Percentiles rank a stretch among this genome's conserved stretches.
Conservation (phyloP, 2,888 invertebrate genomes). For the Mesoligia furuncula region DNA sequence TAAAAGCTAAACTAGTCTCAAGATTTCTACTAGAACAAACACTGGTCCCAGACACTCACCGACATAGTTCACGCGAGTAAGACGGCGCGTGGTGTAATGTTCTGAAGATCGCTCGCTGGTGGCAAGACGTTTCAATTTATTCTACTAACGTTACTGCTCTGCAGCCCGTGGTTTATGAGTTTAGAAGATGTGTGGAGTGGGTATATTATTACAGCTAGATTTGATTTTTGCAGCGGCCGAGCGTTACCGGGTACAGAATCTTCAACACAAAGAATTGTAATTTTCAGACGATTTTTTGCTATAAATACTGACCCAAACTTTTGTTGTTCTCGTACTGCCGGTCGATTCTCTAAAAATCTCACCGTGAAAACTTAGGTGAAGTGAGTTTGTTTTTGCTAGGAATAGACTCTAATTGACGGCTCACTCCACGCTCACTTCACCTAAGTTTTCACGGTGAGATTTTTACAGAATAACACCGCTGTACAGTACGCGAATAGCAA, state of each 20-base stretch:
- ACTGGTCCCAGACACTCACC: not conserved
- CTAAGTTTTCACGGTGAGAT: too few relatives aligned
- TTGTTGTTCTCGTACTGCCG: too few relatives aligned
- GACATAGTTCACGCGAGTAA: slow-evolving; percentile 24
- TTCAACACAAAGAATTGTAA: not conserved
- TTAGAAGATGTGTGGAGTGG: slow-evolving; percentile 22
- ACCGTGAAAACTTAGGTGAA: too few relatives aligned
- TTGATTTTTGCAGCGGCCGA: not conserved
- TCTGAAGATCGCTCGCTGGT: slow-evolving; percentile 42
- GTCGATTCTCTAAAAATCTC: too few relatives aligned
- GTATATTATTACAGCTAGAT: not conserved
- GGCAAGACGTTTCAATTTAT: slow-evolving; percentile 64
- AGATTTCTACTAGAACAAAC: slow-evolving; percentile 28
- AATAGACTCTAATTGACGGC: too few relatives aligned
- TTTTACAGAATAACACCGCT: too few relatives aligned
- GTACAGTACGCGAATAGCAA: too few relatives aligned
- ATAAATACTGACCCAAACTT: not conserved
- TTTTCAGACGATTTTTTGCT: not conserved
- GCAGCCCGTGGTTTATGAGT: not conserved
- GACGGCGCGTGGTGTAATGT: slow-evolving; percentile 54
- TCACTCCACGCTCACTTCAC: too few relatives aligned
- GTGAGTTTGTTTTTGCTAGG: too few relatives aligned
- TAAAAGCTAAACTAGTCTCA: not conserved
- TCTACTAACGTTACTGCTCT: slow-evolving; percentile 50
- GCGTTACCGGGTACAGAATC: not conserved